A percentile compares a stretch with the other conserved stretches of the same genome.
These are phyloP conservation scores for Chamaedrilus cognettii DNA, from an alignment of 2,888 invertebrate species.

Conservation along the genomic window DNA sequence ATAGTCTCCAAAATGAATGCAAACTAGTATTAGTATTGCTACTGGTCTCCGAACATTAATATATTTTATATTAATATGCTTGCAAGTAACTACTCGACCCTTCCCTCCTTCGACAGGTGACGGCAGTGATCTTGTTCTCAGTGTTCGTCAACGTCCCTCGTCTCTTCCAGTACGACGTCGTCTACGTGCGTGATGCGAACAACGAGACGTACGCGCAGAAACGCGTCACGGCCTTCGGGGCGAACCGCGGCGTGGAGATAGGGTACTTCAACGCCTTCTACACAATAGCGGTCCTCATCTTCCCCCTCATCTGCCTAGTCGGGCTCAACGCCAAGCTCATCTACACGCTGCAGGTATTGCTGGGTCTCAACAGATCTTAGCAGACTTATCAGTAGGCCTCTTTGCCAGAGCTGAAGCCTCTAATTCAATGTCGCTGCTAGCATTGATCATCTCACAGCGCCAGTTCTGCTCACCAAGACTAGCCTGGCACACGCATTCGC, in stretches of 20 bases:
- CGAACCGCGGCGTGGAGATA: conserved; percentile 26
- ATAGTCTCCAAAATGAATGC: too few relatives aligned
- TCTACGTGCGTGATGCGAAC: background rate
- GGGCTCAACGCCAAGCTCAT: conserved; percentile 32
- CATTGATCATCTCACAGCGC: too few relatives aligned
- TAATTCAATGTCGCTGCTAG: too few relatives aligned
- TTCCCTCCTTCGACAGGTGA: conserved; percentile 31
- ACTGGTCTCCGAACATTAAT: too few relatives aligned
- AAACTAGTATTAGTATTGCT: too few relatives aligned
- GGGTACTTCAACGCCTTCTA: conserved; percentile 36
- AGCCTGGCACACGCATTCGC: too few relatives aligned
- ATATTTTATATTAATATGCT: too few relatives aligned
- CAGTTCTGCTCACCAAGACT: too few relatives aligned
- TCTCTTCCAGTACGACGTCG: conserved; percentile 29
- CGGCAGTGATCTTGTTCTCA: conserved; percentile 17
- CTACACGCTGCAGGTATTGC: conserved; percentile 18
- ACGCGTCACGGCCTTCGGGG: conserved; percentile 18
- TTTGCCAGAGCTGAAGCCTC: too few relatives aligned
- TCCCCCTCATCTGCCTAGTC: conserved; percentile 31
- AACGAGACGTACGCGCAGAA: conserved; percentile 1
- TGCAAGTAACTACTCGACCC: too few relatives aligned
- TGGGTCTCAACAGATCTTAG: too few relatives aligned
- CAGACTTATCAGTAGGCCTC: too few relatives aligned
- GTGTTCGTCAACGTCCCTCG: conserved; percentile 33
- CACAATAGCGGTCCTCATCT: conserved; percentile 32